Evolutionary conservation across 2,888 invertebrate genomes (phyloP).

Genomic region (Machimus atricapillus): DNA sequence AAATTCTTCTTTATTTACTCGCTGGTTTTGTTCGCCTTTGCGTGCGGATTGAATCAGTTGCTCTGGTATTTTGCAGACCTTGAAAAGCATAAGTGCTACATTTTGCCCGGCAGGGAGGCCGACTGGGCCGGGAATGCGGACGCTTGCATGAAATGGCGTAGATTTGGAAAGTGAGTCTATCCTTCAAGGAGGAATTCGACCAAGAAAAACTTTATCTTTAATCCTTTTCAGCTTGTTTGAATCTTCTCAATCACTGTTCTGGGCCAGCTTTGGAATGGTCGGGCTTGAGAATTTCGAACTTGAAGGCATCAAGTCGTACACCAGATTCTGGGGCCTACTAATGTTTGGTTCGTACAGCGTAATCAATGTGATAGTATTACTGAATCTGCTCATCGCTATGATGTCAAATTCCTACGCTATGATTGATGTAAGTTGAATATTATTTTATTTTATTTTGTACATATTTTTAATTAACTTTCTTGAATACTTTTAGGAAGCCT

Average conservation of each 20-base stretch:
- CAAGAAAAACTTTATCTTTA: neutral
- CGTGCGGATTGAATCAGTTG: constrained; percentile 89
- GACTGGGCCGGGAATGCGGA: constrained; percentile 80
- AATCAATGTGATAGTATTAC: constrained; percentile 91
- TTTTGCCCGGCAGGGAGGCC: constrained; percentile 72
- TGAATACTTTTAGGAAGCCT: constrained; percentile 75
- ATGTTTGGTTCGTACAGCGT: constrained; percentile 97
- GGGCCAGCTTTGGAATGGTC: constrained; percentile 95
- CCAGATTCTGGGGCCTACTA: constrained; percentile 92
- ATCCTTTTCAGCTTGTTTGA: constrained; percentile 80
- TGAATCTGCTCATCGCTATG: constrained; percentile 96
- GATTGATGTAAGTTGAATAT: constrained; percentile 74
- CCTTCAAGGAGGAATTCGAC: neutral
- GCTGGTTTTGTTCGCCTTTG: constrained; percentile 88
- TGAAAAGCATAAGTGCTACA: constrained; percentile 79
- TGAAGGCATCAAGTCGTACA: constrained; percentile 85
- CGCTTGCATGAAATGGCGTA: constrained; percentile 85
- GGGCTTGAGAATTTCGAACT: constrained; percentile 88
- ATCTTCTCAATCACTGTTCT: constrained; percentile 92
- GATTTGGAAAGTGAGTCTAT: constrained; percentile 75
- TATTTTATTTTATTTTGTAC: neutral
- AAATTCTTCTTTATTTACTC: constrained; percentile 92
- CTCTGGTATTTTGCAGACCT: constrained; percentile 93
- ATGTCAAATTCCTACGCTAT: constrained; percentile 96
- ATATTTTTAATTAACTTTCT: neutral